Percentiles rank a stretch among this genome's conserved stretches.
Evolutionary conservation across 2,113 vertebrate genomes (phyloP).

Genomic region (Pelecanus crispus): DNA sequence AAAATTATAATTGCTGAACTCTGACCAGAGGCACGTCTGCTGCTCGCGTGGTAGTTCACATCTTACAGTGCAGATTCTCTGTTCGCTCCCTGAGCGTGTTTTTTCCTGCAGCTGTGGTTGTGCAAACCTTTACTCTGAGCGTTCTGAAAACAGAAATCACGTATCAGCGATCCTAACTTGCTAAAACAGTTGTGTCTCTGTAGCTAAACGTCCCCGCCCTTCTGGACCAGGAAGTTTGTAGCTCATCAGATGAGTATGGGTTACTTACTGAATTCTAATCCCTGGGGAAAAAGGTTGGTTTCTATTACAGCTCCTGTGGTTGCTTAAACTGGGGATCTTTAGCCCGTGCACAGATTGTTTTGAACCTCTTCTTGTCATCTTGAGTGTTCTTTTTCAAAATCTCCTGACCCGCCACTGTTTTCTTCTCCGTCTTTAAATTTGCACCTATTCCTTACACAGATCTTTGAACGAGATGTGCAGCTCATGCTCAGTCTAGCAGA

Average conservation of each 20-base stretch:
- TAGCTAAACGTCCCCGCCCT: background rate
- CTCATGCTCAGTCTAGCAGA: conserved; percentile 24
- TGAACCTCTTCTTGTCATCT: background rate
- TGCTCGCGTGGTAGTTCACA: background rate
- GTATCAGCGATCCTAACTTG: background rate
- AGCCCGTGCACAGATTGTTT: background rate
- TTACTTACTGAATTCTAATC: background rate
- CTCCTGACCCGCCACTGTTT: background rate
- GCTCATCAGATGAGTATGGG: background rate
- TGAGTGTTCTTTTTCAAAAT: background rate
- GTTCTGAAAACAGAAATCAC: background rate
- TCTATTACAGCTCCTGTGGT: background rate
- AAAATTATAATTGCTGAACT: background rate
- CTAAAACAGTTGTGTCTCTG: background rate
- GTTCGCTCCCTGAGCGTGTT: background rate
- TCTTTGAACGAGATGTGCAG: background rate
- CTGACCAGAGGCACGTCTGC: background rate
- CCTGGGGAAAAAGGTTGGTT: background rate
- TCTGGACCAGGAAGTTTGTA: background rate
- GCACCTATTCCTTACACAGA: background rate
- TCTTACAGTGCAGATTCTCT: background rate
- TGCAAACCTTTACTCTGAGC: background rate
- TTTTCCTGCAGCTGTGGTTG: background rate
- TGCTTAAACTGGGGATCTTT: background rate
- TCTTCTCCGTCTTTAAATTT: background rate